Conservation (phyloP, 2,797 vertebrate species). For the Notoglanidium macrostoma region DNA sequence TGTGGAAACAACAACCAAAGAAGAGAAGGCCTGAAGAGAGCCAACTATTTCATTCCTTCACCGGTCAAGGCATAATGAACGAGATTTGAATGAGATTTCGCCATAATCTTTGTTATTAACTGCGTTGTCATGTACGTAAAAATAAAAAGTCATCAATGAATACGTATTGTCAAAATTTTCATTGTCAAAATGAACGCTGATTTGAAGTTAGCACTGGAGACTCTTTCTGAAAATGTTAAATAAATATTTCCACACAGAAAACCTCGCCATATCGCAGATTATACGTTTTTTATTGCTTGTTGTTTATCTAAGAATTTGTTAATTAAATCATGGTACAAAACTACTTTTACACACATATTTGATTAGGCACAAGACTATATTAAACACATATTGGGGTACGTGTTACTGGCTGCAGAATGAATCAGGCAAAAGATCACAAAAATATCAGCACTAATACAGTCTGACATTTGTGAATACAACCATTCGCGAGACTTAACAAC, state of each 20-base stretch:
- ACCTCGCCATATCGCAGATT: background rate
- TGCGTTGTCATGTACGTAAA: no score
- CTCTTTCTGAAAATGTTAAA: background rate
- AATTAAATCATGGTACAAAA: background rate
- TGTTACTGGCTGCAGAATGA: background rate
- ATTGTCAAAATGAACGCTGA: no score
- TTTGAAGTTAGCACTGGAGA: background rate
- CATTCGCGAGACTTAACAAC: no score
- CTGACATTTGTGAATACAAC: background rate
- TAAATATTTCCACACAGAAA: background rate
- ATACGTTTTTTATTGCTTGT: background rate
- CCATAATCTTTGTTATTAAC: no score
- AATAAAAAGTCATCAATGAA: no score
- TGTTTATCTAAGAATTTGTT: background rate
- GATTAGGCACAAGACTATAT: background rate
- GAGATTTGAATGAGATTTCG: no score
- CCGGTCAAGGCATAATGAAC: no score
- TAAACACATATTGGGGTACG: background rate
- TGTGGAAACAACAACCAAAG: background rate
- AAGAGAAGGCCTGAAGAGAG: no score
- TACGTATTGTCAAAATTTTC: no score
- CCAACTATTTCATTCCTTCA: no score
- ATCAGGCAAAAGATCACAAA: background rate
- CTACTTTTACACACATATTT: background rate
- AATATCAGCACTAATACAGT: background rate